phyloP scores from a whole-genome alignment of 2,888 invertebrate genomes.

The Drosophila emarginata region DNA sequence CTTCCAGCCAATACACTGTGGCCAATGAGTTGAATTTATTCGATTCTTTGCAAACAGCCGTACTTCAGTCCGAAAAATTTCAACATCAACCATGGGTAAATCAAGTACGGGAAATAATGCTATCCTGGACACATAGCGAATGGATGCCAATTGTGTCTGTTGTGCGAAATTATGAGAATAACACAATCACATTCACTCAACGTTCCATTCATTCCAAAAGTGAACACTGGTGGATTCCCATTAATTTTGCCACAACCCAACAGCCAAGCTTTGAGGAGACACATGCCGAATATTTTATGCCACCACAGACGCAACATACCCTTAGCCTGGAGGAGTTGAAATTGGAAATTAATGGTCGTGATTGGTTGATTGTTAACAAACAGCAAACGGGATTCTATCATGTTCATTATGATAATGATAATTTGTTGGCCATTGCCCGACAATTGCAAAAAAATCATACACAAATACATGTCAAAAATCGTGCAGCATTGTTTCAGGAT shows the following conservation, averaged over 20 bases:
- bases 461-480: constrained; percentile 88
- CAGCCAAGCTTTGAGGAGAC: constrained; percentile 72
- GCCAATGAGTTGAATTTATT: constrained; percentile 79
- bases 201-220: constrained; percentile 59
- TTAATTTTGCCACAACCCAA: constrained; percentile 77
- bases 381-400: constrained; percentile 84
- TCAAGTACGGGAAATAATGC: constrained; percentile 84
- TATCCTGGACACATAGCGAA: constrained; percentile 85
- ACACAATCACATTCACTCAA: constrained; percentile 84
- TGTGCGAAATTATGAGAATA: constrained; percentile 82
- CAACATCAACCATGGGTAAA: constrained; percentile 56
- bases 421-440: constrained; percentile 86
- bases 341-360: constrained; percentile 60
- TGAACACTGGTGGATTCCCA: constrained; percentile 80
- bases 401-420: constrained; percentile 87
- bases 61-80: constrained; percentile 63
- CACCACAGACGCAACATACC: constrained; percentile 67
- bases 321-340: constrained; percentile 65
- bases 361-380: constrained; percentile 81
- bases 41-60: constrained; percentile 67
- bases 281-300: constrained; percentile 76
- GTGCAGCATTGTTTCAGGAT: constrained; percentile 94
- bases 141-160: constrained; percentile 85
- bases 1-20: constrained; percentile 77
- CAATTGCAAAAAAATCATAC: constrained; percentile 85